Base-by-base conservation (phyloP, 1,140 invertebrate genomes). In the Mya arenaria region DNA sequence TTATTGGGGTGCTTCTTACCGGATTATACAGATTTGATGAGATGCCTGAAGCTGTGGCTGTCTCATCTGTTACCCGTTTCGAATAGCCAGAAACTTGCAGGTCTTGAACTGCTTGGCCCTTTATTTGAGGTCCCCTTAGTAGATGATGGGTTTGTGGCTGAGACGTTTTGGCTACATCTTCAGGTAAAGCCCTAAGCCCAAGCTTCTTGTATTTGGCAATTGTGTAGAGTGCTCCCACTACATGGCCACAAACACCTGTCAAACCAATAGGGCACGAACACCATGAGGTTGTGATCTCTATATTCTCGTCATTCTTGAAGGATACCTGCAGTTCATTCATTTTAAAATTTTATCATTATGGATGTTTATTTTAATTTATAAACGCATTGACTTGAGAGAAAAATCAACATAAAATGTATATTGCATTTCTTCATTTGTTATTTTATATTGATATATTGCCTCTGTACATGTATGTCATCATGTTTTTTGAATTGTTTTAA, bases 21-120 rank as follows among this genome's bases (percentile, higher is more conserved):
- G 83, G 34, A 37, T 81, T 69, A 39, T 84, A 84, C n/a, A 84
- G 56, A n/a, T 75, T 84, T 3, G 83, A 84, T 5, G 82, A 69
- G 23, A 17, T 10, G 4, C 1, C n/a, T 23, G 10, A 30, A 6
- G 3, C 4, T 4, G 3, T 56, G 48, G 1, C 13, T 39, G 34
- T 19, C 34, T 19, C 1, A 34, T 63, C 13, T 77, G 34, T 17
- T 39, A 13, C 5, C 32, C 15, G 41, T 71, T 25, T 48, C 4
- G 66, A 69, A 73, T 85, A 85, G 1, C 83, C 71, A 1, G 23
- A 28, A 0, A 85, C 65, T 37, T 48, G 23, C 2, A 85, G 15
- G 34, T 81, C 48, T 15, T 65, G 36, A 4, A 55, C 39, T 10
- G 44, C 65, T 25, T 48, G 34, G 23, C 71, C 83, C 41, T 19